A percentile compares a stretch with the other conserved stretches of the same genome.
These are phyloP conservation scores for Epirrhoe alternata DNA, from an alignment of 2,888 invertebrate genomes.

Conservation along the genomic window DNA sequence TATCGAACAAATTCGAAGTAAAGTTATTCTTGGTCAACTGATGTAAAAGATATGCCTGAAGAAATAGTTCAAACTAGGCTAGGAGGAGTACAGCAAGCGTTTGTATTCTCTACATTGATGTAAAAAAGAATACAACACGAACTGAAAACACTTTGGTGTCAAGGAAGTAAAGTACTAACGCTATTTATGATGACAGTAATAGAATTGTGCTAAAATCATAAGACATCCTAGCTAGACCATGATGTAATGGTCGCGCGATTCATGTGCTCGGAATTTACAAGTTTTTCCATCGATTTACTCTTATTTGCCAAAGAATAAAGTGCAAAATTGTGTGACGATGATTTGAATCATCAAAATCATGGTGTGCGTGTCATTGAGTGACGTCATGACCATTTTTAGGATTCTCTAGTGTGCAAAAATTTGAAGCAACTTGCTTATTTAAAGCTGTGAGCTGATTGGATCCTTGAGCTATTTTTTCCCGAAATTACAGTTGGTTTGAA, in stretches of 20 bases:
- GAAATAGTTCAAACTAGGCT: background rate
- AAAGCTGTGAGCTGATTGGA: constrained; percentile 16
- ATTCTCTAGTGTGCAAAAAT: constrained; percentile 35
- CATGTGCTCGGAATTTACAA: constrained; percentile 36
- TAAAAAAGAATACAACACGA: constrained; percentile 5
- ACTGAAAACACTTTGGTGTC: background rate
- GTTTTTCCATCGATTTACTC: constrained; percentile 24
- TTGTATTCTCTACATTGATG: background rate
- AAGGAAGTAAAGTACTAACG: constrained; percentile 14
- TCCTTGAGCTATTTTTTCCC: constrained; percentile 23
- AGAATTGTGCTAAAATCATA: constrained; percentile 34
- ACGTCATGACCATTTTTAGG: constrained; percentile 41
- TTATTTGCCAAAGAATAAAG: constrained; percentile 33
- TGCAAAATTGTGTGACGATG: constrained; percentile 27
- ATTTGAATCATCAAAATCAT: constrained; percentile 41
- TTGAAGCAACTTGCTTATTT: constrained; percentile 34
- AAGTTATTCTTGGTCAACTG: background rate
- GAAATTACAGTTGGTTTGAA: constrained; percentile 15
- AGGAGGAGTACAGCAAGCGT: background rate
- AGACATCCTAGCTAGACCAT: constrained; percentile 37
- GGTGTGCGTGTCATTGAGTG: constrained; percentile 41
- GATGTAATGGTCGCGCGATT: constrained; percentile 41
- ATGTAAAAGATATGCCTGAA: background rate
- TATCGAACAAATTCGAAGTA: background rate
- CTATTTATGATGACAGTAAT: constrained; percentile 29